Evolutionary conservation across 2,113 vertebrate genomes (phyloP).

Genomic region (Zosterops lateralis): DNA sequence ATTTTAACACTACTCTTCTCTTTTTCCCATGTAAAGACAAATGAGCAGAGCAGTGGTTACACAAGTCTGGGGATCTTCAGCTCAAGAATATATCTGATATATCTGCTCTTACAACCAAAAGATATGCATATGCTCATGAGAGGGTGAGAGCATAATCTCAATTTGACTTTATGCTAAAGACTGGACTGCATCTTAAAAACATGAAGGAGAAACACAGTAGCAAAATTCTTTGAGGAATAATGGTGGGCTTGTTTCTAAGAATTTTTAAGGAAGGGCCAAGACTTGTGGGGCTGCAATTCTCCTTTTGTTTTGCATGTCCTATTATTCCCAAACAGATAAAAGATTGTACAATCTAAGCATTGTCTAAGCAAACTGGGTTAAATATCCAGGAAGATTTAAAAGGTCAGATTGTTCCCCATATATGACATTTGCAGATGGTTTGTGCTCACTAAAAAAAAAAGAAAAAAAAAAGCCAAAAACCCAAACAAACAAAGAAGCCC

Average conservation of each 20-base stretch:
- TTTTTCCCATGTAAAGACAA: not conserved
- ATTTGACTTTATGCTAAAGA: not conserved
- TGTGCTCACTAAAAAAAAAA: not conserved
- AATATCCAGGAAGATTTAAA: not conserved
- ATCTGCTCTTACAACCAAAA: not conserved
- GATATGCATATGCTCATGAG: not conserved
- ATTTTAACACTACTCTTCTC: not conserved
- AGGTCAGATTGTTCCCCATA: not conserved
- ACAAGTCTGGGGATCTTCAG: not conserved
- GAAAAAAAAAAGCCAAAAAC: not conserved
- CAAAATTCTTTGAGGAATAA: not conserved
- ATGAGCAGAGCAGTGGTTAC: not conserved
- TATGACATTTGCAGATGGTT: not conserved
- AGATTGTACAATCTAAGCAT: not conserved
- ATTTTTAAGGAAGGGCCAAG: not conserved
- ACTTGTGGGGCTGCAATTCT: not conserved
- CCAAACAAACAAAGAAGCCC: not conserved
- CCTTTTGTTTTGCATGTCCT: not conserved
- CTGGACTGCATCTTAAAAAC: not conserved
- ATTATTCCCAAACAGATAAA: not conserved
- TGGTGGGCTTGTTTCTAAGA: not conserved
- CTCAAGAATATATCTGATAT: not conserved
- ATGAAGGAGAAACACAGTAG: not conserved
- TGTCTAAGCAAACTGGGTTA: not conserved
- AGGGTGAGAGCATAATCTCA: not conserved